Evolutionary conservation across 2,888 invertebrate species (phyloP), one percentile per base, ranked within the genome.

Genomic region (Sminthurinus aureus): DNA sequence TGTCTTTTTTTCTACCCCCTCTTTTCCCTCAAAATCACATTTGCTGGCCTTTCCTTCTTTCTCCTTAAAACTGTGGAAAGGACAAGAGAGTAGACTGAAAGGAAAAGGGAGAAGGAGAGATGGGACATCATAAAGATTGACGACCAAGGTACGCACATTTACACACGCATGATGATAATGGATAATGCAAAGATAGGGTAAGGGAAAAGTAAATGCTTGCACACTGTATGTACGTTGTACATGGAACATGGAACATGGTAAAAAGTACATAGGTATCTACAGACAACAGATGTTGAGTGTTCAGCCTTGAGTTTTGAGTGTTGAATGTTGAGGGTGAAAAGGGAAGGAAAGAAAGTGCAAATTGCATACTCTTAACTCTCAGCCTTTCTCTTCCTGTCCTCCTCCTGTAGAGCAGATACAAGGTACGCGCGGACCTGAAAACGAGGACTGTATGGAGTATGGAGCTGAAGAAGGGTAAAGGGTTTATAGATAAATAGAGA

Each of bases 291-390:
- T 38, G 58, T 58, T 11, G 52, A 52, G 8, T 52, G 52, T 52
- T 52, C 52, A n/a, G n/a, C n/a, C n/a, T n/a, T n/a, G n/a, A n/a
- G n/a, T n/a, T n/a, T n/a, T n/a, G n/a, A n/a, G n/a, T 52, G 52
- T 52, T 52, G 52, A 52, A 52, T 52, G 8, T 52, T 11, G 58
- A 58, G 58, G 58, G 58, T 58, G 18, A 18, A 58, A 11, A 58
- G 58, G 58, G 75, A 75, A 20, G 51, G 50, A 51, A 75, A 51
- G 52, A 13, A 75, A 26, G n/a, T 20, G 75, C 71, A 71, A 71
- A 26, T 74, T 74, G 26, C 13, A 74, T 11, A 75, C 51, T 50
- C 20, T 75, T 20, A 50, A 38, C 75, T 50, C 26, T 51, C 15
- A 50, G 50, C 51, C 51, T 51, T 51, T 77, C 51, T 58, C 58